Evolutionary conservation across 2,888 invertebrate genomes (phyloP).

Genomic region (Drosophila cognata): DNA sequence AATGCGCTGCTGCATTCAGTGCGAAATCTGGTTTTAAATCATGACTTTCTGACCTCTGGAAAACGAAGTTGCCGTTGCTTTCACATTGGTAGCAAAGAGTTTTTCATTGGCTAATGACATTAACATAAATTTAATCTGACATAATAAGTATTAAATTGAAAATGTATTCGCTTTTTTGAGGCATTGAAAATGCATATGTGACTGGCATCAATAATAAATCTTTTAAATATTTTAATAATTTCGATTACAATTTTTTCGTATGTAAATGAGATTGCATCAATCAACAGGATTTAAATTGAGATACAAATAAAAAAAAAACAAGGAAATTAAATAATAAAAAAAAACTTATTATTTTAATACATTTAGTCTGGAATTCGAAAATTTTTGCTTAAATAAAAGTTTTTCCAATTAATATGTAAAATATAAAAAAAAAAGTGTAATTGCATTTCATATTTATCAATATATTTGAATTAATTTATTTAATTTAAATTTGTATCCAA

Average conservation of each 20-base stretch:
- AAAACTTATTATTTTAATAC: not conserved
- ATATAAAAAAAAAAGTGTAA: not conserved
- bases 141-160: constrained; percentile 51
- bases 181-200: constrained; percentile 6
- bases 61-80: constrained; percentile 11
- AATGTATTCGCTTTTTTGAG: constrained; percentile 26
- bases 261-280: not conserved
- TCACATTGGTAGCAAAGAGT: constrained; percentile 33
- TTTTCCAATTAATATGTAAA: not conserved
- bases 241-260: not conserved
- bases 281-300: not conserved
- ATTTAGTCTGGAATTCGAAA: not conserved
- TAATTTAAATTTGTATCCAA: constrained; percentile 9
- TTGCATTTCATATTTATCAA: not conserved
- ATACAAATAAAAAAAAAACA: not conserved
- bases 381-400: not conserved
- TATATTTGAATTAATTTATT: not conserved
- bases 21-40: constrained; percentile 56
- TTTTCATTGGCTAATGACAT: constrained; percentile 61
- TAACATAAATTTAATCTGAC: constrained; percentile 59
- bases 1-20: constrained; percentile 56
- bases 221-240: not conserved
- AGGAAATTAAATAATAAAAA: not conserved
- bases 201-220: not conserved
- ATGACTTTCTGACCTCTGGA: constrained; percentile 38